Conservation (phyloP, 1,140 invertebrate species). For the Polypedilum pembai region DNA sequence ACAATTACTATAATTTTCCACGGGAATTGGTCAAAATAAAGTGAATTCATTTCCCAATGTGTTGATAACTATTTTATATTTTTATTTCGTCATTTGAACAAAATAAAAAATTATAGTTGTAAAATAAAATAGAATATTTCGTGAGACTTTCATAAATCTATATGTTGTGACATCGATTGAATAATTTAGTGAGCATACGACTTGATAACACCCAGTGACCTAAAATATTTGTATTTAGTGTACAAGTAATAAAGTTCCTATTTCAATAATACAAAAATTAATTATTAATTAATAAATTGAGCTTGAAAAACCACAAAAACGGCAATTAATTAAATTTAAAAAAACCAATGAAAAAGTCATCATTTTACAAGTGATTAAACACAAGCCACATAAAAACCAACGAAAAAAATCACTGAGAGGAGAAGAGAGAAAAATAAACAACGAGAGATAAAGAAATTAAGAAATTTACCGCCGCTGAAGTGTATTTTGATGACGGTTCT, state of each 20-base stretch:
- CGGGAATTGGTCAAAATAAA: neutral
- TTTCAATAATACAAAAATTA: neutral
- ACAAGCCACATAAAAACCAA: neutral
- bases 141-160: no score
- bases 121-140: no score
- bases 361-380: conserved; percentile 3
- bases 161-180: no score
- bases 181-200: no score
- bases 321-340: conserved; percentile 13
- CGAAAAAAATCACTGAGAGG: neutral
- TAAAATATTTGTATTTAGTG: no score
- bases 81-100: no score
- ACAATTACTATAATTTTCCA: neutral
- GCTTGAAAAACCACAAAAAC: neutral
- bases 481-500: conserved; percentile 4
- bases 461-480: conserved; percentile 1
- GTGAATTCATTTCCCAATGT: no score
- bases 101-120: no score
- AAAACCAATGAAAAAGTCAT: conserved; percentile 20
- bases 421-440: neutral
- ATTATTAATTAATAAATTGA: neutral
- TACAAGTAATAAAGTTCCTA: neutral
- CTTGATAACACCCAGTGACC: no score
- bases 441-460: conserved; percentile 22
- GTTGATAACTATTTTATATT: no score